Base-by-base conservation (phyloP, 2,797 vertebrate genomes). In the Bovichtus variegatus region DNA sequence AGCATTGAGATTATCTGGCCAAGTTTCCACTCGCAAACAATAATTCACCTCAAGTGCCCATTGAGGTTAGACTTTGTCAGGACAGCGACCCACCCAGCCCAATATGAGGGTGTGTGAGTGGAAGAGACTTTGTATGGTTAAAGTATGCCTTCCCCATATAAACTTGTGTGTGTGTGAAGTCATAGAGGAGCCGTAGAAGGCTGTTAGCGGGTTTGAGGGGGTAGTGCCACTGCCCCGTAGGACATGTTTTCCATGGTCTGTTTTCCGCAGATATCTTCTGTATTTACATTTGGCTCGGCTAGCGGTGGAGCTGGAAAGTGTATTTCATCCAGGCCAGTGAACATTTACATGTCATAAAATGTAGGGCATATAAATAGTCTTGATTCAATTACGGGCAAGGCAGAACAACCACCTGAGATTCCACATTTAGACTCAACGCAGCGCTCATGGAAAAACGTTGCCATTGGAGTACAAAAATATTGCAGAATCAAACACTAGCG, bases 21-120 rank as follows among this genome's bases (percentile, higher is more conserved):
- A 95, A 94, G 94, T 96, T 96, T 96, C 95, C 94, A 95, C 91
- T 93, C 76, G 36, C 90, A 91, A 94, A 95, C 93, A 94, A 94
- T 95, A 95, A 95, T 95, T 96, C 94, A 93, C 89, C 89, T 93
- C 90, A 93, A 94, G 91, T 93, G 91, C 88, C 90, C 78, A 92
- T 90, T 90, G 81, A 91, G 87, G 77, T 65, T 67, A 81, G 76
- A 86, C 80, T 81, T 29, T 82, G 89, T 87, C 83, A 85, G 84
- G 81, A 81, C 77, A 61, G 80, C 12, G 78, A 84, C 89, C 87
- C 89, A 87, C 91, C 92, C 92, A 77, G 64, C 18, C 64, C 84
- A 82, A 80, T 51, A 63, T 76, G 68, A 76, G 83, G 72, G 82
- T 81, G 84, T 76, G 76, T 78, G 78, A 72, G 66, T 60, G 64